A percentile compares a stretch with the other conserved stretches of the same genome.
These are phyloP conservation scores for Linepithema humile DNA, from an alignment of 1,140 invertebrate species.

Conservation along the genomic window DNA sequence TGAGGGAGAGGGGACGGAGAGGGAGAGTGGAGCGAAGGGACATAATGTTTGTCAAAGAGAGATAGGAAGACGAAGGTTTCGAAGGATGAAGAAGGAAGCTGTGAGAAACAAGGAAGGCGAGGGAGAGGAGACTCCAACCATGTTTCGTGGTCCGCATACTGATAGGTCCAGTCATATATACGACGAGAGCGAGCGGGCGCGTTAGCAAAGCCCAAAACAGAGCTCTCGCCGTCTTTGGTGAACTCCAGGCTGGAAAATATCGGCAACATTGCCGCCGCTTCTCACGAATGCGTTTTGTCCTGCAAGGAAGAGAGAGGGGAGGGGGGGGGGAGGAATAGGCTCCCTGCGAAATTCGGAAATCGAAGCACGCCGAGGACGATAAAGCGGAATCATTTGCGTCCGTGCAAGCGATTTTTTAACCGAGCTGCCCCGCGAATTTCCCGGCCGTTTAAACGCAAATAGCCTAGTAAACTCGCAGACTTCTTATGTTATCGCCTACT, in stretches of 20 bases:
- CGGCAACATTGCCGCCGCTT: conserved; percentile 49
- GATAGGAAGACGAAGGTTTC: conserved; percentile 39
- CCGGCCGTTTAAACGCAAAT: conserved; percentile 16
- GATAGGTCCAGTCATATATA: conserved; percentile 76
- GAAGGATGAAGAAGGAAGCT: conserved; percentile 36
- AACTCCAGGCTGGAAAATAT: conserved; percentile 66
- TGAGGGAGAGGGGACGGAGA: conserved; percentile 1
- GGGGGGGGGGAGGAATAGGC: too few relatives aligned
- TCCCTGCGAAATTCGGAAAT: conserved; percentile 41
- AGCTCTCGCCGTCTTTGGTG: conserved; percentile 67
- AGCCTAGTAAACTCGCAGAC: not conserved
- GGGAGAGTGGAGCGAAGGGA: conserved; percentile 47
- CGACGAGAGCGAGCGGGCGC: conserved; percentile 55
- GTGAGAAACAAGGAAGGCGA: conserved; percentile 42
- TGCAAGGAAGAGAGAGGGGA: not conserved
- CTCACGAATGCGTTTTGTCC: not conserved
- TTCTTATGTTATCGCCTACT: conserved; percentile 21
- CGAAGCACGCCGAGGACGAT: conserved; percentile 19
- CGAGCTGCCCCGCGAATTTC: not conserved
- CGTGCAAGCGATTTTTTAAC: conserved; percentile 15
- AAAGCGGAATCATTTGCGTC: conserved; percentile 35
- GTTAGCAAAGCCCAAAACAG: conserved; percentile 73
- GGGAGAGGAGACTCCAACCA: conserved; percentile 70
- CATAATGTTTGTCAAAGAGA: conserved; percentile 51
- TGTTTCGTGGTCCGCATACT: conserved; percentile 84